Base-by-base conservation (phyloP, 2,888 invertebrate genomes). In the Hypomecis atomaria region DNA sequence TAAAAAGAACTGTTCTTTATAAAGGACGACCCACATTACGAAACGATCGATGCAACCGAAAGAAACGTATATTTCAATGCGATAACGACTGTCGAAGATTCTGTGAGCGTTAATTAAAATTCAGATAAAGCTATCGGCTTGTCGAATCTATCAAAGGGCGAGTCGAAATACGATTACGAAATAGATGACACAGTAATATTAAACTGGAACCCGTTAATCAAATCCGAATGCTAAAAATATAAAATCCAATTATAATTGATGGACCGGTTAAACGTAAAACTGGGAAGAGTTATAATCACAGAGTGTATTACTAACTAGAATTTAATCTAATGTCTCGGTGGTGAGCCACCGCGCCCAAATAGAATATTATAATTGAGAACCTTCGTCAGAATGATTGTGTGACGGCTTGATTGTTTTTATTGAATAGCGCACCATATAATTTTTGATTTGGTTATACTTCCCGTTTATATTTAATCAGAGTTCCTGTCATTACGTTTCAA, bases 161-260 rank as follows among this genome's bases (percentile, higher is more conserved):
- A 60, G 66, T 60, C 62, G 68, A 66, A 64, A 58, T 62, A 52
- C 59, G 72, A 73, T 78, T 77, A 76, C 71, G 73, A 73, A 71
- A 76, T 70, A 65, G 70, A 73, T 67, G 75, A 73, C 69, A 75
- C 67, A 62, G 70, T 71, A 71, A 70, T 70, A 74, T 72, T 73
- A 75, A 79, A 23, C 23, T 23, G 23, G 23, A 23, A 79, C 79
- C 74, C 78, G 77, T 82, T 82, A 82, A 83, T 84, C 79, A 81
- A 80, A 79, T 72, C 66, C 58, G 71, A 84, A 77, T 81, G 81
- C 83, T 84, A 84, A 85, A 87, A 88, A 82, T 81, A 36, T 48
- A 13, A 38, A 50, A 52, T 40, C 10, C 84, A 88, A 89, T 89
- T 88, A 86, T 86, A 86, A 78, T 75, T 82, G 82, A 86, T 79